A percentile compares a stretch with the other conserved stretches of the same genome.
Conservation (phyloP, 2,113 vertebrate genomes). For the Tenrec ecaudatus region DNA sequence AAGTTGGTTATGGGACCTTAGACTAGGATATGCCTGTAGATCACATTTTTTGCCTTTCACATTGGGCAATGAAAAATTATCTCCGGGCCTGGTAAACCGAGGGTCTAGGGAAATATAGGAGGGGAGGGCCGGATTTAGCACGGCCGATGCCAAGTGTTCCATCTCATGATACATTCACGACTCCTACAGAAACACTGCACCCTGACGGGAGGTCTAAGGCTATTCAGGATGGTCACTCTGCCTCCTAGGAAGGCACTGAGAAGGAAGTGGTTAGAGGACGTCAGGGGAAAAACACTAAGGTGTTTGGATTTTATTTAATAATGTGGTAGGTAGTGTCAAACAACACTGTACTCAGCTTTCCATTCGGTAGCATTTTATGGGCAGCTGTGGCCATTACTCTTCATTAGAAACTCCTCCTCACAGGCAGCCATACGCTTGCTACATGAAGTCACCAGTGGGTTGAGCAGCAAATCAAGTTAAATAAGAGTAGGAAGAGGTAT, state of each 20-base stretch:
- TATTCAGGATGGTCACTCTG: neutral
- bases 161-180: neutral
- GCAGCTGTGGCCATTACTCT: constrained; percentile 66
- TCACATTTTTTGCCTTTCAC: neutral
- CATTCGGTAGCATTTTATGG: constrained; percentile 36
- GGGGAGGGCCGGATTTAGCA: neutral
- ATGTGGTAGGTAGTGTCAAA: constrained; percentile 38
- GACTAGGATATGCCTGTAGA: neutral
- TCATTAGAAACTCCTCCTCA: constrained; percentile 64
- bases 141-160: neutral
- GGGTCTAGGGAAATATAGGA: neutral
- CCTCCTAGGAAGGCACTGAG: neutral
- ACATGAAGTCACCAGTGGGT: constrained; percentile 32
- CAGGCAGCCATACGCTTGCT: constrained; percentile 41
- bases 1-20: neutral
- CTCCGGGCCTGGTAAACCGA: neutral
- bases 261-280: neutral
- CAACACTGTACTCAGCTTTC: constrained; percentile 64
- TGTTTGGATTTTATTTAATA: constrained; percentile 24
- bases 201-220: no score
- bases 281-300: constrained; percentile 39
- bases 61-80: constrained; percentile 11
- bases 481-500: constrained; percentile 66
- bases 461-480: constrained; percentile 60
- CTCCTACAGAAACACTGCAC: neutral